Evolutionary conservation across 2,888 invertebrate genomes (phyloP).

Genomic region (Trichacis sp.): DNA sequence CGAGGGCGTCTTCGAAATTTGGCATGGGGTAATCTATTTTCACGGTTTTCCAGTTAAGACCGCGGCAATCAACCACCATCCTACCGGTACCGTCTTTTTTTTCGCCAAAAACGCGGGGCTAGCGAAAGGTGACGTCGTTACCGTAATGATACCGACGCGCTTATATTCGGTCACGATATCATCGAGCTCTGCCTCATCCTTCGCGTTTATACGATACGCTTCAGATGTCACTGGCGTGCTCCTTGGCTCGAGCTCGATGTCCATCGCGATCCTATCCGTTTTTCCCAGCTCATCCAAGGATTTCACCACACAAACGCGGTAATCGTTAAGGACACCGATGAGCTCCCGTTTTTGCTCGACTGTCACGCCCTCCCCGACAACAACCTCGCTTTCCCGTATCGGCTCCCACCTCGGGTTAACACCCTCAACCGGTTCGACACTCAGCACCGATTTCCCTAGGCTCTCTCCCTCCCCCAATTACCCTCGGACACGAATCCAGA

Average conservation of each 20-base stretch:
- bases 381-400: constrained; percentile 4
- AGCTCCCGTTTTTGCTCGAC: constrained; percentile 10
- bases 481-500: background rate
- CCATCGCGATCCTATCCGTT: constrained; percentile 20
- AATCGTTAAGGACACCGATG: constrained; percentile 14
- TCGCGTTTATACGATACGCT: constrained; percentile 22
- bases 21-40: constrained; percentile 21
- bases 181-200: constrained; percentile 10
- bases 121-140: too few relatives aligned
- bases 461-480: background rate
- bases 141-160: too few relatives aligned
- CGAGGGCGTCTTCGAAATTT: constrained; percentile 38
- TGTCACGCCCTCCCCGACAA: background rate
- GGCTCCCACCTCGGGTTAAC: background rate
- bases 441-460: background rate
- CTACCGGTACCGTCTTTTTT: constrained; percentile 35
- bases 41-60: constrained; percentile 30
- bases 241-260: constrained; percentile 12
- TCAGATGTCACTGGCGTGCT: constrained; percentile 7
- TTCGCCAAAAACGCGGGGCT: constrained; percentile 25
- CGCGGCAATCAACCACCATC: constrained; percentile 37
- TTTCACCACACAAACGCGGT: constrained; percentile 20
- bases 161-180: too few relatives aligned
- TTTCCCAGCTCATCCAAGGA: constrained; percentile 11
- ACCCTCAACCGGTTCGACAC: too few relatives aligned